A percentile compares a stretch with the other conserved stretches of the same genome.
Conservation (phyloP, 2,797 vertebrate genomes). For the Loriculus beryllinus region DNA sequence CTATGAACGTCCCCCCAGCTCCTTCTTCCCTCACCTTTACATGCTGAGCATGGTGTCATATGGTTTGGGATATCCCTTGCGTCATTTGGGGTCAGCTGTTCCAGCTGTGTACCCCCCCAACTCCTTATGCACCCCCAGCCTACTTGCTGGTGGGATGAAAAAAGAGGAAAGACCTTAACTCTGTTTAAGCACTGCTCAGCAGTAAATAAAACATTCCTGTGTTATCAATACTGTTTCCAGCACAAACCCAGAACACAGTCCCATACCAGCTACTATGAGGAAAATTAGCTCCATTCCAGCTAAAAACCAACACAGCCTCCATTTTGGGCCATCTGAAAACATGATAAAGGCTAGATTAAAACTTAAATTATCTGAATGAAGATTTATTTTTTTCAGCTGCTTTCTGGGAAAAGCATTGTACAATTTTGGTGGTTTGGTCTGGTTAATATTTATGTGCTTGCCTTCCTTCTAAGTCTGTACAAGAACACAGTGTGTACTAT, state of each 20-base stretch:
- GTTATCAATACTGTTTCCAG: neutral
- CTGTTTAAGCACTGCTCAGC: fast-evolving
- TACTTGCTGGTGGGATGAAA: neutral
- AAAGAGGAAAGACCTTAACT: neutral
- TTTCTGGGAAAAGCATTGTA: neutral
- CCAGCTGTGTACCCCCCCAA: neutral
- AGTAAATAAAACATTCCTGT: neutral
- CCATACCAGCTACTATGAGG: neutral
- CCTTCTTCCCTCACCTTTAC: neutral
- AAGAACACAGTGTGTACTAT: neutral
- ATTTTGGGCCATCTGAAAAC: neutral
- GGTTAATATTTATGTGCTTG: neutral
- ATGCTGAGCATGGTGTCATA: too few species aligned
- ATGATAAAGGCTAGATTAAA: neutral
- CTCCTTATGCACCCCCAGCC: neutral
- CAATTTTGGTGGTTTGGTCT: neutral
- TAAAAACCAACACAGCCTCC: neutral
- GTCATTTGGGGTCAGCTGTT: too few species aligned
- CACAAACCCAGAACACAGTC: neutral
- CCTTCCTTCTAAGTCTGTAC: neutral
- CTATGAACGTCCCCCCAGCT: fast-evolving
- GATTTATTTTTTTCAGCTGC: fast-evolving
- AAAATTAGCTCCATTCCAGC: neutral
- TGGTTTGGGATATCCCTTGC: neutral
- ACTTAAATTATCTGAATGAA: neutral